Evolutionary conservation across 2,797 vertebrate genomes (phyloP).

Genomic region (Cephalopachus bancanus): DNA sequence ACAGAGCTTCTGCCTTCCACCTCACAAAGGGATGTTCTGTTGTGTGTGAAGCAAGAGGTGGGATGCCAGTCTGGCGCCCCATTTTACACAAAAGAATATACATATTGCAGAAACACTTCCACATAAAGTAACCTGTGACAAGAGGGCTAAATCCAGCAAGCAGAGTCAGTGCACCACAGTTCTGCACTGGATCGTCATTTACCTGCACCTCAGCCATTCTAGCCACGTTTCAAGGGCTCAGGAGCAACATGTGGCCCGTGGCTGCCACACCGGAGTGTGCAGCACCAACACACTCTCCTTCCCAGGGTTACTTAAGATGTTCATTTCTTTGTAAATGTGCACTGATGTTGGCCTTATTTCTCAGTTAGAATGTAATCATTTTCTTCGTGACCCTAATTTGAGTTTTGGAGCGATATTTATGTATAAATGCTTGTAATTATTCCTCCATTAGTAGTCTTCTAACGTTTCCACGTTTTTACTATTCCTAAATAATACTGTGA

Average conservation of each 20-base stretch:
- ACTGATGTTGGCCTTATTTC: neutral
- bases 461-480: slow-evolving; percentile 29
- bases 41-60: slow-evolving; percentile 78
- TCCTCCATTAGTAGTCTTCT: neutral
- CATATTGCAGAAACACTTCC: slow-evolving; percentile 88
- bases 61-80: slow-evolving; percentile 78
- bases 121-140: slow-evolving; percentile 85
- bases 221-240: neutral
- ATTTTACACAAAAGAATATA: slow-evolving; percentile 81
- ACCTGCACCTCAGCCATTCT: neutral
- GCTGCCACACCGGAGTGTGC: neutral
- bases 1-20: slow-evolving; percentile 90
- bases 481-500: neutral
- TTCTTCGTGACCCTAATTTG: neutral
- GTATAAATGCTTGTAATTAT: slow-evolving; percentile 35
- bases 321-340: neutral
- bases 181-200: neutral
- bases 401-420: slow-evolving; percentile 26
- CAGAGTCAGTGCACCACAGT: neutral
- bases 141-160: neutral
- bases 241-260: neutral
- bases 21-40: slow-evolving; percentile 86
- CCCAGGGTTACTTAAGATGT: neutral
- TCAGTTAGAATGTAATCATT: neutral
- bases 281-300: neutral